Evolutionary conservation across 2,113 vertebrate species (phyloP), one percentile per base, ranked within the genome.

Genomic region (Vulpes lagopus): DNA sequence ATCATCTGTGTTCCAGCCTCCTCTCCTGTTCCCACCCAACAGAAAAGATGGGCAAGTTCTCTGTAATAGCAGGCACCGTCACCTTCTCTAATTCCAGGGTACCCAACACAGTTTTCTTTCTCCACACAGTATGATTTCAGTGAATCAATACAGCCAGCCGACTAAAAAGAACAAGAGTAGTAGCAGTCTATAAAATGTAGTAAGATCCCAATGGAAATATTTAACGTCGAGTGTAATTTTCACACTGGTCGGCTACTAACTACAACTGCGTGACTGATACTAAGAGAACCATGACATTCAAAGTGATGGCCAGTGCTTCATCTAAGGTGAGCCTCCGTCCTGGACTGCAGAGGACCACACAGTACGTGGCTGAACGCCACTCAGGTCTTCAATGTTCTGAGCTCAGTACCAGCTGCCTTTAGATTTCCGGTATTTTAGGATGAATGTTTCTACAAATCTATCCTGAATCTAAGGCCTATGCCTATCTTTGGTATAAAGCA

Each of bases 71-170:
- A 94, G 49, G 80, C 8, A 62, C 53, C 35, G 62, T 69, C 55
- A 73, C 22, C 9, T 76, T 84, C 27, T 88, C 84, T 92, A 64
- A 90, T 35, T 64, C 38, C 25, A 62, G 0, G 27, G 9, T 65
- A 64, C 11, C 51, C 19, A 60, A 32, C 10, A 74, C 20, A 35
- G 11, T 94, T 67, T 67, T 81, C 8, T 67, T 67, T 81, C 8
- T 23, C 88, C 0, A 73, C 32, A 76, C 5, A 22, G 22, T 49
- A 64, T 59, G 10, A 69, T 85, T 96, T 64, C 10, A 51, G 67
- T 49, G 84, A 93, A 53, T 49, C 82, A 71, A 91, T 78, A 79
- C 78, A 94, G 51, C 22, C 35, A 85, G 49, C n/a, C 93, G 62
- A 59, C n/a, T 87, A 84, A 95, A 84, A 87, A 71, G 51, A 35